Evolutionary conservation across 1,140 invertebrate species (phyloP).

Genomic region (Lasioglossum albipes): DNA sequence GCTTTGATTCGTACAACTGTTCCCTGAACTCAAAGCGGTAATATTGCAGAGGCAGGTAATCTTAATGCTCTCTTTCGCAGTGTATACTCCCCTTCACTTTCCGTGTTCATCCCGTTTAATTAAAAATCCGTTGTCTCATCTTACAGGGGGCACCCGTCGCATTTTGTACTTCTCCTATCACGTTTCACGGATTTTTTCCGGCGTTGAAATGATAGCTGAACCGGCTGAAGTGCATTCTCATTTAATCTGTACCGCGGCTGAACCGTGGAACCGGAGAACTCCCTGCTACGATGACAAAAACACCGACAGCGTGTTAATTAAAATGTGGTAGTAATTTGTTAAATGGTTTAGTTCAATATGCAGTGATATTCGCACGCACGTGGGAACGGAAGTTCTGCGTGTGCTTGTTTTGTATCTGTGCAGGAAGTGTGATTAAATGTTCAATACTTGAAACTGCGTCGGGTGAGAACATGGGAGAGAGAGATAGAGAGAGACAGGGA

Average conservation of each 20-base stretch:
- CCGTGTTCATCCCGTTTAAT: neutral
- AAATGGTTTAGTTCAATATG: neutral
- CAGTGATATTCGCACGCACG: neutral
- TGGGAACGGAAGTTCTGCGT: neutral
- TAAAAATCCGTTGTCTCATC: neutral
- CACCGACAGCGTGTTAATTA: neutral
- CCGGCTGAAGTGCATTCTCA: neutral
- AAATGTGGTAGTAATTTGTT: constrained; percentile 5
- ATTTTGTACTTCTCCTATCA: neutral
- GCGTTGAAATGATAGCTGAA: neutral
- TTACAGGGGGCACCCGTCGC: no score
- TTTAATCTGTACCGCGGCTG: neutral
- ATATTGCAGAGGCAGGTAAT: neutral
- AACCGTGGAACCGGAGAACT: neutral
- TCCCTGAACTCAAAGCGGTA: neutral
- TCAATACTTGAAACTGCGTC: neutral
- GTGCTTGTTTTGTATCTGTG: neutral
- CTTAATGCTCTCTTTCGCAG: neutral
- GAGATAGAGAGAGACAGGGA: no score
- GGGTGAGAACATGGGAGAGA: neutral
- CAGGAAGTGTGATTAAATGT: neutral
- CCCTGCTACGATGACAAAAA: neutral
- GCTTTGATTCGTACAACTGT: neutral
- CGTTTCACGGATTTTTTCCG: neutral
- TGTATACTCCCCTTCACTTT: neutral